These are phyloP conservation scores for Cinclus cinclus DNA, from an alignment of 2,113 vertebrate species.

Conservation along the genomic window DNA sequence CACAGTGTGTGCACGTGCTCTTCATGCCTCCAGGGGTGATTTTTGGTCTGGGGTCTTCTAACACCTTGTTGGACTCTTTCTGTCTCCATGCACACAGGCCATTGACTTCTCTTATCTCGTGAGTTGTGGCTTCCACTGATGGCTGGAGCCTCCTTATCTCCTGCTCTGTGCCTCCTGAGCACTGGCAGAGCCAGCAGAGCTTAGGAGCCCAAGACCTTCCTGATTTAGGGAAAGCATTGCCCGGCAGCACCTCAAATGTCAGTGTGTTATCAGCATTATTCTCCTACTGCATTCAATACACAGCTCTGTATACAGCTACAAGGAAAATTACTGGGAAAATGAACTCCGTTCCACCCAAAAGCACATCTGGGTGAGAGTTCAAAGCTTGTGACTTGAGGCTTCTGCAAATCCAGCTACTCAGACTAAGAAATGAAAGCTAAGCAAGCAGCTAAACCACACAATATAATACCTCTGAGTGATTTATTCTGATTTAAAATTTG, in stretches of 20 bases:
- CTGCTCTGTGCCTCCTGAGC: neutral
- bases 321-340: neutral
- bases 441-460: neutral
- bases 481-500: neutral
- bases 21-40: neutral
- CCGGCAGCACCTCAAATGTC: neutral
- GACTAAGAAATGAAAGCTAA: neutral
- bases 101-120: neutral
- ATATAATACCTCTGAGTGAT: neutral
- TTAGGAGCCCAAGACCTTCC: neutral
- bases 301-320: neutral
- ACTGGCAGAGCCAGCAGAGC: accelerated
- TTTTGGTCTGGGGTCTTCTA: neutral
- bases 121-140: neutral
- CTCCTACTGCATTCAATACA: neutral
- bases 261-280: neutral
- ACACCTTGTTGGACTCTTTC: neutral
- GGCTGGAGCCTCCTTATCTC: neutral
- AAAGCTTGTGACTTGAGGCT: neutral
- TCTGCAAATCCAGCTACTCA: neutral
- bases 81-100: neutral
- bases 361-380: neutral
- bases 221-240: neutral
- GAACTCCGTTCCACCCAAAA: neutral
- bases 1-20: accelerated